phyloP scores from a whole-genome alignment of 2,113 vertebrate genomes.

The Irena cyanogastra region DNA sequence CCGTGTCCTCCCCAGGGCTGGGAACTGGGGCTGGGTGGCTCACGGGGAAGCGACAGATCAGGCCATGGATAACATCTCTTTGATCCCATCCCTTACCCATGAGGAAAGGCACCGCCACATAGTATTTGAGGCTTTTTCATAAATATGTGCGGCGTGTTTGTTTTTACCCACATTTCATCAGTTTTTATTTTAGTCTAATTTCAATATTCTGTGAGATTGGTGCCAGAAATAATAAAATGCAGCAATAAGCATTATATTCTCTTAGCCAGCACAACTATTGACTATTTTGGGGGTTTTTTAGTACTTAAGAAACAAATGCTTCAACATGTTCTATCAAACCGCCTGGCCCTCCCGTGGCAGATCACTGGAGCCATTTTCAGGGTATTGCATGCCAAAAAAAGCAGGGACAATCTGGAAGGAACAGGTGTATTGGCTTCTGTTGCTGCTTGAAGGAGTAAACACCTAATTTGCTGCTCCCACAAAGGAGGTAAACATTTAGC shows the following conservation, averaged over 20 bases:
- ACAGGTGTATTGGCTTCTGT: constrained; percentile 53
- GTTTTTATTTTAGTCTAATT: neutral
- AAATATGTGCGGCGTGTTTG: neutral
- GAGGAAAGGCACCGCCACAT: neutral
- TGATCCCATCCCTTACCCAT: neutral
- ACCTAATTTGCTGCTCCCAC: constrained; percentile 27
- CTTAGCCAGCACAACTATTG: neutral
- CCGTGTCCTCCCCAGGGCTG: neutral
- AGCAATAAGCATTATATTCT: neutral
- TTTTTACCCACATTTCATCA: neutral
- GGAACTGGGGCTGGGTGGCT: neutral
- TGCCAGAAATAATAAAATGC: neutral
- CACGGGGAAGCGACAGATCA: rapidly evolving
- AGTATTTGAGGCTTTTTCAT: neutral
- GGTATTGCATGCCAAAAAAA: neutral
- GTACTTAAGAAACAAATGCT: neutral
- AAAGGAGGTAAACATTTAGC: constrained; percentile 29
- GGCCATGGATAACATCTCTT: neutral
- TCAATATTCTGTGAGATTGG: neutral
- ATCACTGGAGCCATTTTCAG: constrained; percentile 13
- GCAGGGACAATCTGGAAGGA: constrained; percentile 54
- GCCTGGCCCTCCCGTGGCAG: neutral
- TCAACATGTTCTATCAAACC: neutral
- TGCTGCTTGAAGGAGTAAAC: constrained; percentile 41
- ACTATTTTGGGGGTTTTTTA: neutral